phyloP scores from a whole-genome alignment of 35 echinoderm and acorn worm species.

The Chiridota heheva region DNA sequence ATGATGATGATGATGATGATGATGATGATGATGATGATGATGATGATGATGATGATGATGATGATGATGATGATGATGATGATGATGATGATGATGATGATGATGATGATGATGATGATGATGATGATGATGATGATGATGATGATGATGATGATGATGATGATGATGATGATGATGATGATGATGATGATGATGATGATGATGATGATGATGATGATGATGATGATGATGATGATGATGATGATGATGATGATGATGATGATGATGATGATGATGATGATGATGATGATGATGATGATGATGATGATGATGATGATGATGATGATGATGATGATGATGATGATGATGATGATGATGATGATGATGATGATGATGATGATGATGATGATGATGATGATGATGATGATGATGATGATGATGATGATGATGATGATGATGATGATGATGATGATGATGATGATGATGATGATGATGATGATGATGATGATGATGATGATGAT shows the following conservation, averaged over 20 bases:
- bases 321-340: slow-evolving; percentile 41
- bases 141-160: slow-evolving; percentile 29
- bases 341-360: slow-evolving; percentile 29
- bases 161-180: slow-evolving; percentile 11
- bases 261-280: background rate
- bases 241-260: slow-evolving; percentile 6
- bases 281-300: slow-evolving; percentile 5
- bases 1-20: slow-evolving; percentile 6
- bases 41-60: slow-evolving; percentile 2
- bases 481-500: background rate
- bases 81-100: slow-evolving; percentile 20
- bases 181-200: background rate
- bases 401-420: slow-evolving; percentile 41
- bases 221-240: background rate
- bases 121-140: slow-evolving; percentile 31
- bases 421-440: slow-evolving; percentile 56
- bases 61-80: background rate
- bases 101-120: slow-evolving; percentile 39
- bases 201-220: background rate
- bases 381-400: slow-evolving; percentile 38
- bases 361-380: slow-evolving; percentile 32
- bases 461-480: slow-evolving; percentile 46
- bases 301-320: slow-evolving; percentile 31
- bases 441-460: slow-evolving; percentile 59
- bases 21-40: slow-evolving; percentile 6